Base-by-base conservation (phyloP, 2,797 vertebrate genomes). In the Champsocephalus gunnari region DNA sequence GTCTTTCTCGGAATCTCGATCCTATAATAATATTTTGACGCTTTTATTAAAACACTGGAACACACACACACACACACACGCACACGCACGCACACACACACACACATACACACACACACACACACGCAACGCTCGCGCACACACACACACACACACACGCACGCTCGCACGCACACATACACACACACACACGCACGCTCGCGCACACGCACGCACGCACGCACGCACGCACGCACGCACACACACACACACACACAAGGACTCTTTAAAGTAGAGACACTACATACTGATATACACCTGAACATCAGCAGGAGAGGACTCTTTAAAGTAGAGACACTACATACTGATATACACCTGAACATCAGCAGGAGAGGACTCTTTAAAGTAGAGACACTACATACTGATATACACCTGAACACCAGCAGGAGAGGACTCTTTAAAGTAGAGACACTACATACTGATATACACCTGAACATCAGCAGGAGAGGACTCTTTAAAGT, bases 1-100 rank as follows among this genome's bases (percentile, higher is more conserved):
- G 70, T 84, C 74, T 80, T 71, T 77, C 64, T 80, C 85, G 86
- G 79, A 79, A 82, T 88, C 73, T 83, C 71, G 77, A 88, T 87
- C 84, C 81, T 80, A 81, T 89, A 75, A 85, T 77, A 90, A 87
- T 87, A 82, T 90, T 87, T 64, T 85, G 84, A 82, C 87, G 81
- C 77, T 58, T 86, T 68, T 54, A 66, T 65, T 75, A 80, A 86
- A 89, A 87, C 79, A 88, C 56, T 73, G 75, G 75, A 80, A 51
- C 34, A 66, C 84, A 77, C 65, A 51, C 19, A 60, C 50, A 76
- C 49, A 64, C 34, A 9, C 54, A 71, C 55, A 41, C 34, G 19
- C 82, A 75, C 65, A 62, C 19, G 19, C 17, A 60, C 50, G 73
- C 45, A 64, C 41, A 11, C 54, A 73, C 55, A 45, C 44, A 66